phyloP scores from a whole-genome alignment of 2,797 vertebrate genomes.

The Scleropages formosus region DNA sequence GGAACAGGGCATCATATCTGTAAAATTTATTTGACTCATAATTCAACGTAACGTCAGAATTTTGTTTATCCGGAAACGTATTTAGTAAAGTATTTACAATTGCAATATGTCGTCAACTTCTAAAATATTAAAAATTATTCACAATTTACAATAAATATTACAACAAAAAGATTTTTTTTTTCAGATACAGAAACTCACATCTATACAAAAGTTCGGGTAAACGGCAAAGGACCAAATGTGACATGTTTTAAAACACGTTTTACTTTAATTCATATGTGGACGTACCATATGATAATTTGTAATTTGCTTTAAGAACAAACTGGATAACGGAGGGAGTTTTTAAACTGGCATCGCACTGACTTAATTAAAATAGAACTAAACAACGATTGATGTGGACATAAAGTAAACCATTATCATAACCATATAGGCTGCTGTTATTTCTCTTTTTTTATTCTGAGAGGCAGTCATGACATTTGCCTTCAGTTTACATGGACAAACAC shows the following conservation, averaged over 20 bases:
- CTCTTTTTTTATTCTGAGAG: constrained; percentile 45
- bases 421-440: constrained; percentile 51
- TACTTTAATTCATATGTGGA: constrained; percentile 45
- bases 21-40: constrained; percentile 78
- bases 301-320: constrained; percentile 43
- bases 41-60: constrained; percentile 60
- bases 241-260: constrained; percentile 60
- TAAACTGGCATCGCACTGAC: constrained; percentile 66
- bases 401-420: constrained; percentile 60
- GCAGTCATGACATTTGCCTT: constrained; percentile 60
- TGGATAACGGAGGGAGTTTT: constrained; percentile 43
- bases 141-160: constrained; percentile 92
- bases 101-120: constrained; percentile 69
- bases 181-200: constrained; percentile 76
- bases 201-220: constrained; percentile 77
- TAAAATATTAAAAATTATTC: constrained; percentile 81
- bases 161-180: constrained; percentile 71
- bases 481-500: constrained; percentile 73
- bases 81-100: constrained; percentile 83
- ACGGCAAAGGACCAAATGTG: constrained; percentile 62
- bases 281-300: constrained; percentile 36
- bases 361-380: constrained; percentile 55
- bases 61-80: constrained; percentile 64
- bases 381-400: constrained; percentile 70
- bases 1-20: constrained; percentile 52